Evolutionary conservation across 2,113 vertebrate genomes (phyloP).

Genomic region (Caranx ignobilis): DNA sequence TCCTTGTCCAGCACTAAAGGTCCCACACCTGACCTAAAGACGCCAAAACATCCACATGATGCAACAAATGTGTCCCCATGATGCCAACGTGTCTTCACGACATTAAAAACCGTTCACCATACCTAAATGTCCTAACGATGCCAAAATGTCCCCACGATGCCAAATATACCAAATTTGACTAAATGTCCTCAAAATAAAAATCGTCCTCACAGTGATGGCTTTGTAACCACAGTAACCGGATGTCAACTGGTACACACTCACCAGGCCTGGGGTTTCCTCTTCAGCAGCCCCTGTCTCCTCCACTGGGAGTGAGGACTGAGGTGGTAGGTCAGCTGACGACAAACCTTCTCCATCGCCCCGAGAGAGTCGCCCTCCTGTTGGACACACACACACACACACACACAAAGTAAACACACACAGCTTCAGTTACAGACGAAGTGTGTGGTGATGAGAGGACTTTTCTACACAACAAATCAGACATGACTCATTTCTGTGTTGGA

Average conservation of each 20-base stretch:
- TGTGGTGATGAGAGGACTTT: neutral
- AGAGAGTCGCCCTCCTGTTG: slow-evolving; percentile 92
- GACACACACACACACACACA: slow-evolving; percentile 25
- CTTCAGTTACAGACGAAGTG: neutral
- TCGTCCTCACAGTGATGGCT: too few species aligned
- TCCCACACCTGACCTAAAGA: too few species aligned
- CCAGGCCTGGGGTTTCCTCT: slow-evolving; percentile 97
- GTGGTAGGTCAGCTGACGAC: slow-evolving; percentile 97
- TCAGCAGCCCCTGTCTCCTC: slow-evolving; percentile 92
- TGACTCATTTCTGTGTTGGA: slow-evolving; percentile 1
- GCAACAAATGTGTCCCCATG: too few species aligned
- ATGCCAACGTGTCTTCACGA: too few species aligned
- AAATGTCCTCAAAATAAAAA: too few species aligned
- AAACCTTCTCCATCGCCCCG: slow-evolving; percentile 96
- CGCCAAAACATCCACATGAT: too few species aligned
- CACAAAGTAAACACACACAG: slow-evolving; percentile 8
- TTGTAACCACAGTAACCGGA: too few species aligned
- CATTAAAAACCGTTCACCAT: too few species aligned
- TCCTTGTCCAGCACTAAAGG: too few species aligned
- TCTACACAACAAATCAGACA: neutral
- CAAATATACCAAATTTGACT: too few species aligned
- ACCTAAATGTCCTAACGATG: too few species aligned
- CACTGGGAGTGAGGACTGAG: slow-evolving; percentile 98
- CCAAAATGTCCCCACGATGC: too few species aligned
- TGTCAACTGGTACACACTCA: slow-evolving; percentile 76